A percentile compares a stretch with the other conserved stretches of the same genome.
These are phyloP conservation scores for Chionoecetes opilio DNA, from an alignment of 1,140 invertebrate species.

Conservation along the genomic window DNA sequence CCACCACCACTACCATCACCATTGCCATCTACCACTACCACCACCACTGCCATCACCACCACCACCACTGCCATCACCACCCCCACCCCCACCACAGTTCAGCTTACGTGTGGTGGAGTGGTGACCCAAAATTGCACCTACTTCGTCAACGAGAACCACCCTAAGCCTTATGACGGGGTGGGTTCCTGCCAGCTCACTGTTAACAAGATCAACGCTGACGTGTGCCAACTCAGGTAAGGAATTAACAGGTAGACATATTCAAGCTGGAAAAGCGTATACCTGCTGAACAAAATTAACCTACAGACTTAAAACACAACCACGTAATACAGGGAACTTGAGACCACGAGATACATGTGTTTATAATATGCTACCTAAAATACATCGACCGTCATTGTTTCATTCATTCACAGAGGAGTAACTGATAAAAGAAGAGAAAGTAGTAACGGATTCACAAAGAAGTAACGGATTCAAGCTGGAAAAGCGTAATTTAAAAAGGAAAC, in stretches of 20 bases:
- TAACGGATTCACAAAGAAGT: too few relatives aligned
- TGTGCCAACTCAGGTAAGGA: slow-evolving; percentile 91
- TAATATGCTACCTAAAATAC: too few relatives aligned
- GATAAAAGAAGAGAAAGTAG: too few relatives aligned
- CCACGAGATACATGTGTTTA: too few relatives aligned
- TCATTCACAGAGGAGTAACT: too few relatives aligned
- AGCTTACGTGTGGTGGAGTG: slow-evolving; percentile 89
- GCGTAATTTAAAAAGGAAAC: too few relatives aligned
- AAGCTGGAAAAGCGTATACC: too few relatives aligned
- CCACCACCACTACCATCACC: not conserved
- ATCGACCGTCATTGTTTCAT: too few relatives aligned
- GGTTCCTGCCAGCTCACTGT: slow-evolving; percentile 93
- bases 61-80: slow-evolving; percentile 1
- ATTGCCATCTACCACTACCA: not conserved
- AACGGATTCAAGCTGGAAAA: too few relatives aligned
- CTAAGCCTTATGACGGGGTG: slow-evolving; percentile 89
- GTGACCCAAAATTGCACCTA: slow-evolving; percentile 92
- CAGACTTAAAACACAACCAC: too few relatives aligned
- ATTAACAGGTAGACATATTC: not conserved
- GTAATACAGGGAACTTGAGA: too few relatives aligned
- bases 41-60: not conserved
- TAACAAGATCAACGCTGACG: slow-evolving; percentile 89
- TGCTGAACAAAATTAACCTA: too few relatives aligned
- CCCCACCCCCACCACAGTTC: slow-evolving; percentile 85
- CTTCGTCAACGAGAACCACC: slow-evolving; percentile 92